Percentiles rank a stretch among this genome's conserved stretches.
These are phyloP conservation scores for Xenopus petersii DNA, from an alignment of 2,797 vertebrate species.

Conservation along the genomic window DNA sequence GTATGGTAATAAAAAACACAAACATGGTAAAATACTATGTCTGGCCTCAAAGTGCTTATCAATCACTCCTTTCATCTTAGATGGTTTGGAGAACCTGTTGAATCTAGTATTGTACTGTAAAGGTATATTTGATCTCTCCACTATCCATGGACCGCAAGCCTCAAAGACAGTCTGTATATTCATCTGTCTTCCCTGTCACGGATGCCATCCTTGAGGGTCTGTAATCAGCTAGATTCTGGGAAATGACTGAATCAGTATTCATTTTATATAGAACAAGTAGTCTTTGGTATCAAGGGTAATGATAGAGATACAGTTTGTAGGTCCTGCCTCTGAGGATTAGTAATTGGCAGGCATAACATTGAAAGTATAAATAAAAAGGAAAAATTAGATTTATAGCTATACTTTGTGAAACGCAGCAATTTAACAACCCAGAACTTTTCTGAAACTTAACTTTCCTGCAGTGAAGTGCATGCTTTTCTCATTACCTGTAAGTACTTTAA, in stretches of 20 bases:
- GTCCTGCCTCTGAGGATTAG: too few species aligned
- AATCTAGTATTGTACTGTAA: not conserved
- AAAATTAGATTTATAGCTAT: too few species aligned
- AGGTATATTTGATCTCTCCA: not conserved
- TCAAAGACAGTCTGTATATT: not conserved
- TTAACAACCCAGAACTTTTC: too few species aligned
- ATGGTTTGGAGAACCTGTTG: not conserved
- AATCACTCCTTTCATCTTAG: not conserved
- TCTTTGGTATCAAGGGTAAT: not conserved
- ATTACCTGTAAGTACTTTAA: too few species aligned
- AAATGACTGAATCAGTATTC: conserved; percentile 1
- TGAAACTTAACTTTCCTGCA: too few species aligned
- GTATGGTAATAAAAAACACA: too few species aligned
- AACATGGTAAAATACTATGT: too few species aligned
- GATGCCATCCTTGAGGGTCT: conserved; percentile 7
- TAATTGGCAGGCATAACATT: too few species aligned
- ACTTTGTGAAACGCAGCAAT: too few species aligned
- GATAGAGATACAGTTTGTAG: not conserved
- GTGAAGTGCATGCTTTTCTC: too few species aligned
- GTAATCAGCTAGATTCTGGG: conserved; percentile 14
- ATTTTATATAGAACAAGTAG: not conserved
- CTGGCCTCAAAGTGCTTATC: not conserved
- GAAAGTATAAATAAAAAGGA: too few species aligned
- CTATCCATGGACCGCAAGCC: not conserved
- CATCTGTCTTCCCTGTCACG: not conserved